Evolutionary conservation across 2,113 vertebrate genomes (phyloP), one percentile per base, ranked within the genome.

Genomic region (Cottus gobio): DNA sequence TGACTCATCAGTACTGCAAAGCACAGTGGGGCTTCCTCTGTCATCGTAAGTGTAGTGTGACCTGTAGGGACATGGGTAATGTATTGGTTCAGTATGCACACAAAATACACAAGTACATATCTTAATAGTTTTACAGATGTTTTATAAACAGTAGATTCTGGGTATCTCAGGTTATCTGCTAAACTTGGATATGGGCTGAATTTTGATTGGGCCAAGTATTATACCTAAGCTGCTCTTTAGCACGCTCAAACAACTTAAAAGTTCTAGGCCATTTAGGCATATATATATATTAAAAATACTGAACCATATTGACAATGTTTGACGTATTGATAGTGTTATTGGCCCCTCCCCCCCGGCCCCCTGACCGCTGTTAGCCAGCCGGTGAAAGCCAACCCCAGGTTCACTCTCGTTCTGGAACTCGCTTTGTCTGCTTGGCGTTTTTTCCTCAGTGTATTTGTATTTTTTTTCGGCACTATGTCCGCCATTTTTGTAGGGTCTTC

Each of bases 41-140:
- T 57, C 50, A 18, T 66, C 62, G 18, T 3, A 67, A 58, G 74
- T 67, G 52, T 15, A 42, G 48, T 36, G 22, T 57, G 68, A 56
- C 8, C 67, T 12, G 11, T 16, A 31, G 10, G 36, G 20, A 36
- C 9, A 71, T 34, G 2, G 54, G 20, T 24, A 54, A 63, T 63
- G 46, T 57, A 11, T 5, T 44, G 57, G 11, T 44, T 54, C 42
- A 36, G 22, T 63, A 28, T 0, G 31, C 37, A 71, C 16, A 44
- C 20, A 48, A 11, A 42, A 20, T 5, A 34, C 36, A 42, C 0
- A 56, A n/a, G 61, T 50, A 37, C n/a, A 15, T 28, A 16, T 28
- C 8, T 22, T 31, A 56, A 56, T 34, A 20, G 44, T 24, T 64
- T 39, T 20, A 26, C 6, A 26, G 36, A 3, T 42, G 12, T 44